Conservation (phyloP, 23 tunicate species). For the Halocynthia aurantium region DNA sequence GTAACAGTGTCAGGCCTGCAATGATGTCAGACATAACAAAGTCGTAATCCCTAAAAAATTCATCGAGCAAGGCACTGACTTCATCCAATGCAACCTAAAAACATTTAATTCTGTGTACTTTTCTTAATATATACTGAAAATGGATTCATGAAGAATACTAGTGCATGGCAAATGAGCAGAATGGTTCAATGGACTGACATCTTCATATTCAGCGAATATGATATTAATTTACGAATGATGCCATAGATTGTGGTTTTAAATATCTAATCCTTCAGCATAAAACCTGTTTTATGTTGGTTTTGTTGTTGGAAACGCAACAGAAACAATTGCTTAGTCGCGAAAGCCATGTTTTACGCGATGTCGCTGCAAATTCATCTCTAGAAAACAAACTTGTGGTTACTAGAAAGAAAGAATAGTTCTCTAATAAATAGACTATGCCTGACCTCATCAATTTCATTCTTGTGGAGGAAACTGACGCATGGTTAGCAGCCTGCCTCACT, state of each 20-base stretch:
- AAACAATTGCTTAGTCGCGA: slow-evolving; percentile 22
- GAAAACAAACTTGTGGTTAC: not conserved
- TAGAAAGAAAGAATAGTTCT: not conserved
- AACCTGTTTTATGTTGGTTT: slow-evolving; percentile 20
- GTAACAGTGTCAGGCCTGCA: slow-evolving; percentile 56
- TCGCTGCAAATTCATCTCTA: slow-evolving; percentile 19
- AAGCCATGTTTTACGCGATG: slow-evolving; percentile 18
- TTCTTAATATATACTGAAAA: not conserved
- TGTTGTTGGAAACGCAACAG: slow-evolving; percentile 27
- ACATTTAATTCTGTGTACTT: not conserved
- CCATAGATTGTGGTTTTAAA: too few relatives aligned
- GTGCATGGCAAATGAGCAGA: not conserved
- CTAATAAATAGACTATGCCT: not conserved
- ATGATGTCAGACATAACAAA: slow-evolving; percentile 67
- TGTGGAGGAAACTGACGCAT: not conserved
- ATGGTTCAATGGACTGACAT: not conserved
- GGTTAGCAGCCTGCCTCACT: slow-evolving; percentile 28
- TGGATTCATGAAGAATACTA: not conserved
- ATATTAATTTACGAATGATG: too few relatives aligned
- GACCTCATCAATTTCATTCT: slow-evolving; percentile 21
- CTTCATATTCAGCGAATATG: not conserved
- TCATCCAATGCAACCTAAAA: slow-evolving; percentile 69
- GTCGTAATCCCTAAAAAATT: slow-evolving; percentile 51
- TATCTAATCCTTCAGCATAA: not conserved
- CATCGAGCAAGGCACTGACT: slow-evolving; percentile 38